Evolutionary conservation across 2,797 vertebrate genomes (phyloP), one percentile per base, ranked within the genome.

Genomic region (Parambassis ranga): DNA sequence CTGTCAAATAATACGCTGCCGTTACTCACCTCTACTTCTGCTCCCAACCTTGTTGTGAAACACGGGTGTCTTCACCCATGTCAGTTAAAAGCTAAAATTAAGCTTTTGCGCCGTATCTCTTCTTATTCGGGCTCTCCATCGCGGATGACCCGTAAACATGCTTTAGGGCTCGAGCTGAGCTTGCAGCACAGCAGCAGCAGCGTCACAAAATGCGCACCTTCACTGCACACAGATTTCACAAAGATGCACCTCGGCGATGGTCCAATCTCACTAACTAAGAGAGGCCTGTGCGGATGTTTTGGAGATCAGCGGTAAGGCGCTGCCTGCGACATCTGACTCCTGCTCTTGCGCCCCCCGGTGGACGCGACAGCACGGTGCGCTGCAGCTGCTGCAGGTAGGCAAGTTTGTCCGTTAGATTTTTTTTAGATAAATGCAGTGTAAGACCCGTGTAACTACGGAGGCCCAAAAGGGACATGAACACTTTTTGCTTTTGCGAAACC

Each of bases 21-120:
- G 47, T 18, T n/a, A 69, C 86, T 77, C 57, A 89, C 86, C 76
- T 62, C 38, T 75, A 69, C 47, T 79, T 58, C 15, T 62, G 43
- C 75, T 61, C 57, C 20, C 44, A 28, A 41, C 4, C 35, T 59
- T 13, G 52, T n/a, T 50, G 43, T 5, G 8, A 71, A 38, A 27
- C 4, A 19, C 10, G n/a, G 20, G 39, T 36, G 9, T 30, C 48
- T 33, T 65, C 53, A 4, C 46, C 64, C 85, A 88, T 87, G 31
- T 56, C 56, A 33, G 10, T 19, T 13, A 43, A n/a, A 6, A 10
- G 35, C 36, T 4, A 32, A 15, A 23, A 20, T 37, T 19, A n/a
- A 15, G 37, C 47, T 22, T 10, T 14, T 14, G 41, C 5, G 4
- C 2, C 14, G 5, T 18, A 28, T 9, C n/a, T 39, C 14, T 0